phyloP scores from a whole-genome alignment of 2,797 vertebrate species.

The Sitta carolinensis region DNA sequence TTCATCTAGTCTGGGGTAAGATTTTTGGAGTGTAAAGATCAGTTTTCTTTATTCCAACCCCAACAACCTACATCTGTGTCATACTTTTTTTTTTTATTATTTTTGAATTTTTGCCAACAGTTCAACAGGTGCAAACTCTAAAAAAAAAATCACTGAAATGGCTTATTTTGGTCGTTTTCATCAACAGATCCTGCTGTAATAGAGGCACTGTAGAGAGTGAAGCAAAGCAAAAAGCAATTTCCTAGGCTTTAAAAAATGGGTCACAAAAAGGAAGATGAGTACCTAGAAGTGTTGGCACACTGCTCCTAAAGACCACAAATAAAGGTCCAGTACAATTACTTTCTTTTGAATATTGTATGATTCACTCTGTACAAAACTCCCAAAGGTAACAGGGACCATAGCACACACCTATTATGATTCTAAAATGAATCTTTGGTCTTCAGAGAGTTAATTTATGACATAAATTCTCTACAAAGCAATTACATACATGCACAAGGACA shows the following conservation, averaged over 20 bases:
- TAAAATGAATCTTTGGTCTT: not conserved
- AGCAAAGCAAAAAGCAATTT: not conserved
- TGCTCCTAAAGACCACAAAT: not conserved
- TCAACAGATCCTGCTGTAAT: not conserved
- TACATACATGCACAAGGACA: not conserved
- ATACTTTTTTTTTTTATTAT: not conserved
- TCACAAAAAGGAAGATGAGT: not conserved
- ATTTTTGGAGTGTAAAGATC: not conserved
- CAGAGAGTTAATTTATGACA: not conserved
- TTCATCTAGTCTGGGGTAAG: not conserved
- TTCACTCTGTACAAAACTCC: not conserved
- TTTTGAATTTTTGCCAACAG: not conserved
- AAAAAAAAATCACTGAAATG: not conserved
- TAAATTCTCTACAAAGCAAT: not conserved
- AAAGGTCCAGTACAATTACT: not conserved
- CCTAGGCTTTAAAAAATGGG: not conserved
- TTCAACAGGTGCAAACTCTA: not conserved
- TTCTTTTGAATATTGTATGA: not conserved
- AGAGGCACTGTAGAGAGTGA: not conserved
- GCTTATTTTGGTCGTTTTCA: not conserved
- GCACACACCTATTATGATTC: not conserved
- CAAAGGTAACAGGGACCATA: not conserved
- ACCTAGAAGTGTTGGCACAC: not conserved
- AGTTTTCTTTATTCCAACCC: not conserved
- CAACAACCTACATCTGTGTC: not conserved